Base-by-base conservation (phyloP, 2,797 vertebrate genomes). In the Artibeus lituratus region DNA sequence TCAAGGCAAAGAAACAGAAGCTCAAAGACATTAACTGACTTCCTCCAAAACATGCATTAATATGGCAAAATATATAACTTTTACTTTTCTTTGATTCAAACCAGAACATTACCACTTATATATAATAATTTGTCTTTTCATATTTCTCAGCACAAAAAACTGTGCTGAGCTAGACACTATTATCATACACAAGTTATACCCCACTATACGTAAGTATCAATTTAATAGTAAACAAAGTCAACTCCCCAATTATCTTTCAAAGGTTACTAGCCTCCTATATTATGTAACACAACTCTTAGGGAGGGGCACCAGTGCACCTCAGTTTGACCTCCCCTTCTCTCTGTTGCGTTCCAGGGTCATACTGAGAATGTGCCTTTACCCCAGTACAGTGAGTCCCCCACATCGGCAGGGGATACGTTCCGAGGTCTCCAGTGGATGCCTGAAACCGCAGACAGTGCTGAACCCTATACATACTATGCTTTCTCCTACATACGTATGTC, bases 241-340 rank as follows among this genome's bases (percentile, higher is more conserved):
- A 91, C 69, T 94, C 53, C 29, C 55, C 39, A 73, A 42, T 65
- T 65, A 47, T 59, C 88, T 95, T 84, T 81, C 76, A 93, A 89
- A 95, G 47, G 10, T 69, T 42, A 37, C 37, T 67, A 70, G 39
- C 39, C 70, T 39, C 24, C 15, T 22, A 11, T 15, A 32, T 18
- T 3, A n/a, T 18, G 6, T 7, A n/a, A n/a, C 6, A 8, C 15
- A n/a, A n/a, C 62, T 65, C 62, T n/a, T 16, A 65, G 29, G 62
- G 15, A 16, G 14, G 62, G 16, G 62, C 32, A 18, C 26, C 62
- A n/a, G 62, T 7, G 62, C 62, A 65, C 62, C 16, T 7, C 62
- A 65, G 62, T 65, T 1, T n/a, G 62, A n/a, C 14, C 62, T 62
- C 26, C 3, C 62, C 62, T 29, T 32, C 59, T 65, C 62, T n/a